A percentile compares a stretch with the other conserved stretches of the same genome.
Evolutionary conservation across 2,797 vertebrate genomes (phyloP).

Genomic region (Chrosomus eos): DNA sequence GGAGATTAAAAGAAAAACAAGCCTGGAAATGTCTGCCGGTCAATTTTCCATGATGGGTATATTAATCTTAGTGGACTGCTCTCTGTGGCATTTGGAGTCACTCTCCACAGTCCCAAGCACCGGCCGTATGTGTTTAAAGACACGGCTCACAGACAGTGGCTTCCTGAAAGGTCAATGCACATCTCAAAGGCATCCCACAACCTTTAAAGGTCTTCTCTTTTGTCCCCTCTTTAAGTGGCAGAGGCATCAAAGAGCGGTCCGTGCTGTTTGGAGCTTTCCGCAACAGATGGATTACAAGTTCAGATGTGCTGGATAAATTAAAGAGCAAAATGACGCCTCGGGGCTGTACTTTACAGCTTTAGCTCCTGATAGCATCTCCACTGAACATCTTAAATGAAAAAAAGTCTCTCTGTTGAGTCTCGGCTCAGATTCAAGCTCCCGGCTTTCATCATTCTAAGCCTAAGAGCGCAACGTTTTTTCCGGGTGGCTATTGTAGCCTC

Average conservation of each 20-base stretch:
- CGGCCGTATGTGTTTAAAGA: slow-evolving; percentile 59
- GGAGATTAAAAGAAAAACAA: slow-evolving; percentile 69
- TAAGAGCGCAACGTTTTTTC: slow-evolving; percentile 46
- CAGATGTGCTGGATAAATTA: slow-evolving; percentile 64
- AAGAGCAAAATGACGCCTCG: slow-evolving; percentile 41
- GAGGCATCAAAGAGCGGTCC: slow-evolving; percentile 66
- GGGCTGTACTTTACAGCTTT: slow-evolving; percentile 48
- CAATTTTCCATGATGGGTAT: slow-evolving; percentile 70
- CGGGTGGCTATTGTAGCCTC: slow-evolving; percentile 63
- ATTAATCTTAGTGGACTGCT: slow-evolving; percentile 78
- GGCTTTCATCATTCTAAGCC: slow-evolving; percentile 52
- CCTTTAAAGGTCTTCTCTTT: slow-evolving; percentile 80
- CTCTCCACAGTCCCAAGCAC: slow-evolving; percentile 45
- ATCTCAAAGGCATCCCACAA: slow-evolving; percentile 74
- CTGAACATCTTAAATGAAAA: slow-evolving; percentile 44
- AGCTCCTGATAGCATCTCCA: slow-evolving; percentile 49
- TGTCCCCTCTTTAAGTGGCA: slow-evolving; percentile 73
- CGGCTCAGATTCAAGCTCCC: slow-evolving; percentile 40
- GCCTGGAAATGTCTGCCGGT: slow-evolving; percentile 64
- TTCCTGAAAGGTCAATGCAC: slow-evolving; percentile 76
- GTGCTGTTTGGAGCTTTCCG: slow-evolving; percentile 51
- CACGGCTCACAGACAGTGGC: slow-evolving; percentile 55
- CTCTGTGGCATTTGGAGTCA: slow-evolving; percentile 69
- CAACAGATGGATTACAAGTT: slow-evolving; percentile 66
- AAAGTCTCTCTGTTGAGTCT: slow-evolving; percentile 48